Evolutionary conservation across 30 jellyfish, hydroid and myxozoan genomes (phyloP).

Genomic region (Clytia hemisphaerica): DNA sequence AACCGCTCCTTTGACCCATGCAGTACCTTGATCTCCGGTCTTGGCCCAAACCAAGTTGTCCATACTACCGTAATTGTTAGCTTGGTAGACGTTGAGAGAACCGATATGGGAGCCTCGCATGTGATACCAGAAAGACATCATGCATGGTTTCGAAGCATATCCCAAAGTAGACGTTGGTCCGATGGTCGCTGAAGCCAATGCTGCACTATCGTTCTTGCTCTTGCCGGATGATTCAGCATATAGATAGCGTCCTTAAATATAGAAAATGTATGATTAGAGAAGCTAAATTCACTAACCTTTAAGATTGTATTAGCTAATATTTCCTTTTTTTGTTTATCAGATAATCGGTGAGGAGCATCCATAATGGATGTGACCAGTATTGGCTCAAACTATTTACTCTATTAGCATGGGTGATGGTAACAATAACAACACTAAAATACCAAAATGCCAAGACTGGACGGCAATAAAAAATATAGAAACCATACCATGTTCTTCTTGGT

Average conservation of each 20-base stretch:
- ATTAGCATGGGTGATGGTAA: too few species aligned
- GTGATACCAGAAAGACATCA: constrained; percentile 87
- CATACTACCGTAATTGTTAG: constrained; percentile 75
- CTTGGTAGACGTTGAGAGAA: constrained; percentile 67
- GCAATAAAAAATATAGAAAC: too few species aligned
- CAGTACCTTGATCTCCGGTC: constrained; percentile 68
- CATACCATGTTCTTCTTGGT: constrained; percentile 94
- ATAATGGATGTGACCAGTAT: too few species aligned
- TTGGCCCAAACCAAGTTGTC: constrained; percentile 50
- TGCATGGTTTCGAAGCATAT: constrained; percentile 63
- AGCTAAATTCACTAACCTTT: too few species aligned
- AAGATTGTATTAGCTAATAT: too few species aligned
- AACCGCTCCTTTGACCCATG: constrained; percentile 73
- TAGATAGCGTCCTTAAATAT: constrained; percentile 55
- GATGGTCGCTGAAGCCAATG: constrained; percentile 75
- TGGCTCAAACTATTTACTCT: background rate
- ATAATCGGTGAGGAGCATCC: too few species aligned
- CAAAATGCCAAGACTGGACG: too few species aligned
- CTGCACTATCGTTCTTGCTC: constrained; percentile 84
- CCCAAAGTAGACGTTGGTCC: constrained; percentile 60
- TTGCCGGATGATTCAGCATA: constrained; percentile 86
- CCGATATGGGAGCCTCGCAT: constrained; percentile 86
- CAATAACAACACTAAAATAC: background rate
- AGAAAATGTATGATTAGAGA: too few species aligned
- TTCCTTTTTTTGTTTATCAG: background rate